Base-by-base conservation (phyloP, 1,140 invertebrate genomes). In the Drosophila takahashii region DNA sequence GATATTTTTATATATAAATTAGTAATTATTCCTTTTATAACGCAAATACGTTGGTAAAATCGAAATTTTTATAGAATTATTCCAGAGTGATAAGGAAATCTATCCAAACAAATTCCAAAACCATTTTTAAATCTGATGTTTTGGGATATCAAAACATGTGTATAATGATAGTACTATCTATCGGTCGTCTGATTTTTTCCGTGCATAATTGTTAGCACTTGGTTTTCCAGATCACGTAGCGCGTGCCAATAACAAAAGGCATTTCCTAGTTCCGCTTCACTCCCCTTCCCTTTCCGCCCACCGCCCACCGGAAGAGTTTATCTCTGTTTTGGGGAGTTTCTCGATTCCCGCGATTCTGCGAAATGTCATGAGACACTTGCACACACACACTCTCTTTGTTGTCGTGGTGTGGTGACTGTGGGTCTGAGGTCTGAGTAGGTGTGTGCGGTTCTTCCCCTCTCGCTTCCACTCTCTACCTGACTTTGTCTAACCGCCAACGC, bases 281-380 rank as follows among this genome's bases (percentile, higher is more conserved):
- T 41, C 10, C 22, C 22, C 62, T 22, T 37, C 45, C 71, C 60
- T 37, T 67, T 69, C 32, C 39, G 16, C 39, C 48, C 34, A 9
- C 53, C 37, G 16, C 15, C 48, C 48, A 48, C 58, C 70, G 59
- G 72, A 65, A 65, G 58, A 62, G 72, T 73, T 51, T 75, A 57
- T 48, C 32, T 32, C 6, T 54, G 44, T 18, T 34, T 41, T 39
- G 60, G 50, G 69, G 32, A 60, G 70, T 41, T 61, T 39, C 36
- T 13, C 29, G 26, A 62, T 73, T 74, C 50, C 50, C 66, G 39
- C 48, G 32, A 51, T 75, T 75, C 72, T 65, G 36, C 51, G 71
- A 75, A 75, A 57, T 75, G 52, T 45, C 73, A 75, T 75, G 72
- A 75, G 71, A 75, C 72, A 75, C 41, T 52, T 26, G 37, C 70